Base-by-base conservation (phyloP, 2,888 invertebrate genomes). In the Harpagoxenus sublaevis region DNA sequence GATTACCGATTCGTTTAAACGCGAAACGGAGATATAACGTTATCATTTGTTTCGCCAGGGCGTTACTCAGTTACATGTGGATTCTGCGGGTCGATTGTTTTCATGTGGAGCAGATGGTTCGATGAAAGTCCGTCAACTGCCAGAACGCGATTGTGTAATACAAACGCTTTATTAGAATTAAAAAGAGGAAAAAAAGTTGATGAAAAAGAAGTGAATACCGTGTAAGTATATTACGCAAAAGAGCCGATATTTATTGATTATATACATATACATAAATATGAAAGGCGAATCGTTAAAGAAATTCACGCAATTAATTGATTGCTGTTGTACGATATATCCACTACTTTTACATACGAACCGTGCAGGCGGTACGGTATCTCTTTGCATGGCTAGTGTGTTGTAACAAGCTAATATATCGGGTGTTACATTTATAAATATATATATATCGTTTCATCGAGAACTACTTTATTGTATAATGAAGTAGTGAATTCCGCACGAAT, bases 101-200 rank as follows among this genome's bases (percentile, higher is more conserved):
- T 99, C 99, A 8, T 99, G 99, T 95, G 99, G 99, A 81, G 99
- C 99, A 71, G 99, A 99, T 96, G 99, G 99, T 92, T 99, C 99
- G 73, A 98, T 99, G 97, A 99, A 99, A 96, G 98, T 99, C 90
- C 97, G 99, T 89, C 98, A 98, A 94, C 96, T 99, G 92, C 98
- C 99, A 28, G 98, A 99, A 94, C 96, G 98, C 89, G 97, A 97
- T 93, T 95, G 96, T 86, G 95, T 96, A 91, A 96, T 96, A 84
- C 96, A 96, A 91, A 95, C 96, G 85, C 94, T 96, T 92, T 96
- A 96, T 94, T 96, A 95, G 91, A 84, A 91, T 84, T 71, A 82
- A 68, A 85, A 85, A 48, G 15, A 63, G 63, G 45, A 62, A 62
- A 39, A 63, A 45, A 39, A 66, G 15, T 45, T 48, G 35, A 79